Conservation (phyloP, 2,888 invertebrate species). For the Eupithecia inturbata region DNA sequence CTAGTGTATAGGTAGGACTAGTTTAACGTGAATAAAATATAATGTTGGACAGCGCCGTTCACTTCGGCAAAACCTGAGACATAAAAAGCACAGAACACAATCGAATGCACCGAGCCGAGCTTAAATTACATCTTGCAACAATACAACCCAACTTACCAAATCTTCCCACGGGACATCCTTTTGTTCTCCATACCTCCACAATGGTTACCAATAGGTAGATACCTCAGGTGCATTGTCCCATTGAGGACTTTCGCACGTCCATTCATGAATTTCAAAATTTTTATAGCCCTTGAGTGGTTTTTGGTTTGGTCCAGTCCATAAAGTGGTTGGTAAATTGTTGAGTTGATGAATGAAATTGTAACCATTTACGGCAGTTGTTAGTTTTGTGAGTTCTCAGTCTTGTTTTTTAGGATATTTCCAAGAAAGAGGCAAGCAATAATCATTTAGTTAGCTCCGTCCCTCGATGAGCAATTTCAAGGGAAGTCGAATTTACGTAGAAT, state of each 20-base stretch:
- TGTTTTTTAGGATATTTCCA: not conserved
- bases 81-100: not conserved
- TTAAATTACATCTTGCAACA: constrained; percentile 12
- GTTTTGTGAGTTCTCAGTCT: not conserved
- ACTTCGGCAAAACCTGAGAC: not conserved
- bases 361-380: not conserved
- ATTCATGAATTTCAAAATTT: not conserved
- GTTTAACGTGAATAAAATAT: not conserved
- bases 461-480: not conserved
- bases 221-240: constrained; percentile 28
- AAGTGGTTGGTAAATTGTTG: not conserved
- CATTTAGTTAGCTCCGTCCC: not conserved
- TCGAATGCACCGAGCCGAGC: constrained; percentile 4
- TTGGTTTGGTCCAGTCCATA: not conserved
- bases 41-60: not conserved
- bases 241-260: constrained; percentile 9
- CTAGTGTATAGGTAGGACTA: too few species aligned
- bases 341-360: not conserved
- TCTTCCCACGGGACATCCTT: constrained; percentile 37
- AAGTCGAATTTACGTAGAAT: constrained; percentile 2
- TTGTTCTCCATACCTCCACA: constrained; percentile 29
- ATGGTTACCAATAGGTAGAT: constrained; percentile 23
- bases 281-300: constrained; percentile 1
- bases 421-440: not conserved
- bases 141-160: constrained; percentile 19